A percentile compares a stretch with the other conserved stretches of the same genome.
Conservation (phyloP, 2,113 vertebrate species). For the Alces alces region DNA sequence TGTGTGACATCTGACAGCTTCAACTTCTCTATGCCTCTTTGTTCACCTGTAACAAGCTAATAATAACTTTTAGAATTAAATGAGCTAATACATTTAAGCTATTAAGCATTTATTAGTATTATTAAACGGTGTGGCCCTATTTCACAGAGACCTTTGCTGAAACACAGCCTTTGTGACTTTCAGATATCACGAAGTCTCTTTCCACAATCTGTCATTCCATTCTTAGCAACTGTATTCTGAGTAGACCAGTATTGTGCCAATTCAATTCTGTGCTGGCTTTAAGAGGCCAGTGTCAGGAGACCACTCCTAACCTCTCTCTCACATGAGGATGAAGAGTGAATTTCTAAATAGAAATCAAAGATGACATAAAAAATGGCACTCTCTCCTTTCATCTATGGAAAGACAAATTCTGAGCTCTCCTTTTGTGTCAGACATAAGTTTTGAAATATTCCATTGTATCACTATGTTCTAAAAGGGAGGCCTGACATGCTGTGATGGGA, state of each 20-base stretch:
- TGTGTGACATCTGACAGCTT: neutral
- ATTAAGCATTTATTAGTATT: neutral
- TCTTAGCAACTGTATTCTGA: neutral
- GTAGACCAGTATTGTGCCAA: neutral
- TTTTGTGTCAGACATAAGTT: neutral
- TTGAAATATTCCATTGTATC: neutral
- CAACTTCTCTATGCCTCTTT: neutral
- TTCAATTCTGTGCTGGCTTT: neutral
- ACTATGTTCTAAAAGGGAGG: neutral
- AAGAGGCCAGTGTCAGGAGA: neutral
- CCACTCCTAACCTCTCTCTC: neutral
- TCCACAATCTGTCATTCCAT: neutral
- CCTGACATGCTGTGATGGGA: neutral
- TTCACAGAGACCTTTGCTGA: neutral
- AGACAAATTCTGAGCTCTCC: neutral
- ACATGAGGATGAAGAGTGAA: neutral
- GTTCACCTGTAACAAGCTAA: neutral
- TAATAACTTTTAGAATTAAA: neutral
- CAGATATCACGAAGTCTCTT: neutral
- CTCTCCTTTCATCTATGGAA: neutral
- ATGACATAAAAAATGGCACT: neutral
- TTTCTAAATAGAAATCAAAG: conserved; percentile 43
- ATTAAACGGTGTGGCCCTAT: neutral
- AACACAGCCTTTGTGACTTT: neutral
- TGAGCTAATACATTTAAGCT: neutral